Base-by-base conservation (phyloP, 2,113 vertebrate genomes). In the Pedionomus torquatus region DNA sequence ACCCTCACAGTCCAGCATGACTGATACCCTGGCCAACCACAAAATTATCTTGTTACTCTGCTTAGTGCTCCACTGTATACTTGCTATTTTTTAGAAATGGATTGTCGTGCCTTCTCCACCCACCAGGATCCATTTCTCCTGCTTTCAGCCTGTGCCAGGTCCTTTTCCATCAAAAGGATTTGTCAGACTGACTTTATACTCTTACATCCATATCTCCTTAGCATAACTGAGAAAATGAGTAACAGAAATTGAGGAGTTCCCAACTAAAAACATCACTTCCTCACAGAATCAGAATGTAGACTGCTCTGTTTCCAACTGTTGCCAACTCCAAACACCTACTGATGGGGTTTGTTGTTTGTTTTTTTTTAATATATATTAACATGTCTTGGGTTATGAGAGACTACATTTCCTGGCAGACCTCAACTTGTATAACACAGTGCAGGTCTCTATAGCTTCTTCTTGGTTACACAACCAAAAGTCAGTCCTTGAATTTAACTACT, bases 1-100 rank as follows among this genome's bases (percentile, higher is more conserved):
- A 0, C 7, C 7, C 15, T 18, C 1, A 2, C 19, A 17, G 26
- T 66, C 11, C 48, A 51, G 37, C 17, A 23, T 4, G 39, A 60
- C 0, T 13, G 49, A 72, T 55, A 39, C 48, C 21, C 35, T 64
- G 3, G 5, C 5, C 51, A 75, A 89, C 33, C 17, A 69, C 49
- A 18, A 46, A 31, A 10, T 49, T 82, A 51, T 1, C 24, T 37
- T 4, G n/a, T 76, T 51, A 26, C 23, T 66, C 23, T 0, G 1
- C 18, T 91, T 55, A 30, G 0, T 44, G 41, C 51, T 69, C 16
- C 39, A 25, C 31, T 49, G 31, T 60, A 12, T 49, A 20, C 35
- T 37, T 18, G 7, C 26, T 58, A 35, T 23, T 76, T 87, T 87
- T 52, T 58, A 44, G 17, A 66, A 83, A 20, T 24, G 7, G 16